Evolutionary conservation across 2,888 invertebrate species (phyloP).

Genomic region (Spisula solida): DNA sequence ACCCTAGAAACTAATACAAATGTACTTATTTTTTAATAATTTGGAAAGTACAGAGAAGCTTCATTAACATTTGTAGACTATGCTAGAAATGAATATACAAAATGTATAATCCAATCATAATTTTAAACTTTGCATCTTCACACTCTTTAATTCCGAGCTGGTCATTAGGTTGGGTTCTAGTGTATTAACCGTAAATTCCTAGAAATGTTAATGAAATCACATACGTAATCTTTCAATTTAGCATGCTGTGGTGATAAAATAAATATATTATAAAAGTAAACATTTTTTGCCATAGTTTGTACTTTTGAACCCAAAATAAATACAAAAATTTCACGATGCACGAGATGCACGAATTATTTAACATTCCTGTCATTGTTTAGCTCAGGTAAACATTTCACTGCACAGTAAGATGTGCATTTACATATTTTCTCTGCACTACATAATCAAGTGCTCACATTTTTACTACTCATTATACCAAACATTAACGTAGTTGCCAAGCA

Average conservation of each 20-base stretch:
- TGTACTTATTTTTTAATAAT: no score
- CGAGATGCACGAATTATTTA: background rate
- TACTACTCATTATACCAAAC: background rate
- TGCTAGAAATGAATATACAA: no score
- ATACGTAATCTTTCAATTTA: background rate
- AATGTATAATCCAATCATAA: no score
- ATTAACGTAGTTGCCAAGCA: background rate
- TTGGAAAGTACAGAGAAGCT: no score
- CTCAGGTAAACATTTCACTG: conserved; percentile 4
- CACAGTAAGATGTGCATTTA: background rate
- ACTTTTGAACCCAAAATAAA: background rate
- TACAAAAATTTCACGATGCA: background rate
- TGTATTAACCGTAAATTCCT: background rate
- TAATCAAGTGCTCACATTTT: background rate
- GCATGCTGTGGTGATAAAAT: background rate
- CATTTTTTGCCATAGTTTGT: background rate
- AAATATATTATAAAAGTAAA: background rate
- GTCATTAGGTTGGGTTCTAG: no score
- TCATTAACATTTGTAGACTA: no score
- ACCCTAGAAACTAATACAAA: no score
- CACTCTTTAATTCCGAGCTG: no score
- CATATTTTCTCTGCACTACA: background rate
- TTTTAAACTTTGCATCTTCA: no score
- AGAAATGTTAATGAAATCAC: background rate
- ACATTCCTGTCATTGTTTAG: background rate